Conservation (phyloP, 2,888 invertebrate species). For the Synergus itoensis region DNA sequence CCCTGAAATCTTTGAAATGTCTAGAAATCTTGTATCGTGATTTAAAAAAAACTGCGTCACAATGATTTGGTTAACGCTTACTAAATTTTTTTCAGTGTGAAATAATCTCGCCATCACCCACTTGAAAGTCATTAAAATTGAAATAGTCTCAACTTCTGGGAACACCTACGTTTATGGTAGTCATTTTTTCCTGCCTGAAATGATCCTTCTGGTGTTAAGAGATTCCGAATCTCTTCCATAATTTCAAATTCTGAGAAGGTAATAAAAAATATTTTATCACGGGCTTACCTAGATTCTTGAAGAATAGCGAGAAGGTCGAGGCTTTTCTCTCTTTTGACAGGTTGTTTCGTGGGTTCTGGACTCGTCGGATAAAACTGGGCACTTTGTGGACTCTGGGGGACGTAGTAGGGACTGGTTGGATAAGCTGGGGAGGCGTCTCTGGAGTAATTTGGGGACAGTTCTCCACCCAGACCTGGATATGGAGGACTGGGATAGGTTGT, state of each 20-base stretch:
- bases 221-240: background rate
- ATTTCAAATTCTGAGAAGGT: background rate
- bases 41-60: too few species aligned
- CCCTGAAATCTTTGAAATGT: too few species aligned
- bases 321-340: conserved; percentile 74
- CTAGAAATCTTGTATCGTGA: too few species aligned
- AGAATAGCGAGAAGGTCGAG: conserved; percentile 74
- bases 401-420: conserved; percentile 75
- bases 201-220: background rate
- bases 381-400: conserved; percentile 75
- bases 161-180: background rate
- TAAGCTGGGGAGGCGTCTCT: conserved; percentile 74
- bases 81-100: background rate
- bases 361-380: conserved; percentile 74
- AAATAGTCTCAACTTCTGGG: background rate
- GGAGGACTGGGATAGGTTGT: conserved; percentile 71
- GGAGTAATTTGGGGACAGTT: conserved; percentile 73
- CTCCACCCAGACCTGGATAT: conserved; percentile 67
- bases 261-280: background rate
- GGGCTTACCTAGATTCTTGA: conserved; percentile 74
- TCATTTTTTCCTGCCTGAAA: background rate
- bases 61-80: background rate
- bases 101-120: background rate
- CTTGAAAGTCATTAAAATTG: background rate
- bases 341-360: conserved; percentile 72